phyloP scores from a whole-genome alignment of 2,113 vertebrate species.

The Melanostigma gelatinosum region DNA sequence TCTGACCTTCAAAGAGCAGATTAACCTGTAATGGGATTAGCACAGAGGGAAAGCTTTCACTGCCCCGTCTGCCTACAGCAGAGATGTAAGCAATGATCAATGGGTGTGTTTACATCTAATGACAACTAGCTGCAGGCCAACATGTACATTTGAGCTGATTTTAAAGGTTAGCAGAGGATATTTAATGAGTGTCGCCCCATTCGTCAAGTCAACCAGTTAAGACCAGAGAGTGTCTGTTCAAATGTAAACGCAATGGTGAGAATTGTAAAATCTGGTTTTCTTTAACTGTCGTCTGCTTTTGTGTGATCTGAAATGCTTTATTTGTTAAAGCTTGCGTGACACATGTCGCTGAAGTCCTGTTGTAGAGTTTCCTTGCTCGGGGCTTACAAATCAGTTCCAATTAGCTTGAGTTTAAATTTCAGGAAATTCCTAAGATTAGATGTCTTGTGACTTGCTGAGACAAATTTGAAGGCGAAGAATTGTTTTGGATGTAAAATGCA shows the following conservation, averaged over 20 bases:
- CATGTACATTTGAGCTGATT: not conserved
- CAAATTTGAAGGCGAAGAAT: not conserved
- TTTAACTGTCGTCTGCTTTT: not conserved
- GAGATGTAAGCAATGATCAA: slow-evolving; percentile 34
- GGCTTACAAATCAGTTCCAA: not conserved
- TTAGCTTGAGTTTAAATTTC: slow-evolving; percentile 13
- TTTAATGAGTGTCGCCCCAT: not conserved
- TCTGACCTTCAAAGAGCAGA: slow-evolving; percentile 76
- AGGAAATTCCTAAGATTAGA: not conserved
- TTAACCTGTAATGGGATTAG: slow-evolving; percentile 81
- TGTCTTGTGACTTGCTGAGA: not conserved
- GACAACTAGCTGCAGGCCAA: slow-evolving; percentile 26
- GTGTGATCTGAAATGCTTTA: not conserved
- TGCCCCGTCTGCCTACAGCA: slow-evolving; percentile 49
- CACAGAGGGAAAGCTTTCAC: slow-evolving; percentile 60
- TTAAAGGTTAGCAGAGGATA: not conserved
- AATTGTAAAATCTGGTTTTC: not conserved
- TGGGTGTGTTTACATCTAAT: slow-evolving; percentile 24
- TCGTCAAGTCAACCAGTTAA: not conserved
- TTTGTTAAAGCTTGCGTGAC: not conserved
- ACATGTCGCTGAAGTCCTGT: not conserved
- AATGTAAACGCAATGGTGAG: not conserved
- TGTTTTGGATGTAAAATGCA: not conserved
- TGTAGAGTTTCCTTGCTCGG: not conserved
- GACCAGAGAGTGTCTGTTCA: not conserved